Evolutionary conservation across 30 jellyfish, hydroid and myxozoan genomes (phyloP), one percentile per base, ranked within the genome.

Genomic region (Rhopilema esculentum): DNA sequence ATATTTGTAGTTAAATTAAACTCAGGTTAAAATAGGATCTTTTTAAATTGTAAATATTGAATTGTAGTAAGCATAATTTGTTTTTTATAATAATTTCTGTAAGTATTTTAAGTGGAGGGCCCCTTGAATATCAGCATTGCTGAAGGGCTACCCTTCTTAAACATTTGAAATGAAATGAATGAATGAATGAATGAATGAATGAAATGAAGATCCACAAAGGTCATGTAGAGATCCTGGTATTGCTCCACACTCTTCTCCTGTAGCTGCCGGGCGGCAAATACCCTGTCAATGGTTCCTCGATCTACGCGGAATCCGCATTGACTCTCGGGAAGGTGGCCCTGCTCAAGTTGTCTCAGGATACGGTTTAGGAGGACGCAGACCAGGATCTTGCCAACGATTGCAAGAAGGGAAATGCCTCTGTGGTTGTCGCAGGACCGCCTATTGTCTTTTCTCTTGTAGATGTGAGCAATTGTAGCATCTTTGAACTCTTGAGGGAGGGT

Each of bases 211-310:
- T 84, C 93, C 30, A 84, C 89, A 49, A 27, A 84, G 50, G 89
- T 61, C 25, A 68, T 2, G 53, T 32, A 71, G 67, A 84, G 68
- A 32, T 72, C 82, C 4, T 18, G 27, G 50, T 85, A 27, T 73
- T 72, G 94, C 32, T 85, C 94, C 32, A n/a, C 69, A 19, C 82
- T 53, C 66, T 85, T 85, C 74, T 85, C 94, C 69, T 85, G 94
- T 2, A 85, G 82, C 57, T 72, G 94, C 0, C 88, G 4, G 9
- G 82, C 89, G 30, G 88, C 89, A 65, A 53, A 85, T 8, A 85
- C 74, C 94, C 72, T 85, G 77, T 85, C 88, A 67, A 75, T 48
- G 66, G 89, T 85, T 75, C 82, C 53, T 1, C 89, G 81, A 9
- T 57, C 89, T 20, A 52, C 51, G 0, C 82, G 69, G 82, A 53